Percentiles rank a stretch among this genome's conserved stretches.
Evolutionary conservation across 2,888 invertebrate species (phyloP).

Genomic region (Lordiphosa andalusiaca): DNA sequence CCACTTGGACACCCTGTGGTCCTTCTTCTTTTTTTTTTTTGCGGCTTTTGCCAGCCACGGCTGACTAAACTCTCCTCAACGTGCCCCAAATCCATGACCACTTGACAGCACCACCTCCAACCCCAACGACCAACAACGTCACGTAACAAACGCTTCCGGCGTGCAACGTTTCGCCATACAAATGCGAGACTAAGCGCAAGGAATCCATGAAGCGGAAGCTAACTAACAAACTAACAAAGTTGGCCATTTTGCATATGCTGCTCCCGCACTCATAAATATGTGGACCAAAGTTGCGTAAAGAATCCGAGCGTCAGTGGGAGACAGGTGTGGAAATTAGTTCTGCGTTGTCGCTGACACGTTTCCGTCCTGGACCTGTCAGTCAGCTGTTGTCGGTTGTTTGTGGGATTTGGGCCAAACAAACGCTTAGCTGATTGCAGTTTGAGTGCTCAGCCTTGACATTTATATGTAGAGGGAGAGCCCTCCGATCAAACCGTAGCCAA

Average conservation of each 20-base stretch:
- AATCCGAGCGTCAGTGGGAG: slow-evolving; percentile 15
- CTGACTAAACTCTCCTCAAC: slow-evolving; percentile 38
- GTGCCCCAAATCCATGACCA: slow-evolving; percentile 63
- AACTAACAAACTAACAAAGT: slow-evolving; percentile 67
- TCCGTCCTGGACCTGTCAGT: slow-evolving; percentile 12
- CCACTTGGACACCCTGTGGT: background rate
- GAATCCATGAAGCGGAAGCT: slow-evolving; percentile 37
- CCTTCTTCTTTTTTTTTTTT: slow-evolving; percentile 22
- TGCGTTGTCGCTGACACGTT: slow-evolving; percentile 15
- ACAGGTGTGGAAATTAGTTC: slow-evolving; percentile 67
- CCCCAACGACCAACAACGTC: no score
- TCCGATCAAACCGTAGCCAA: slow-evolving; percentile 17
- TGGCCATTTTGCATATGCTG: slow-evolving; percentile 34
- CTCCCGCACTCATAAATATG: slow-evolving; percentile 23
- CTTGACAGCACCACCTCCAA: slow-evolving; percentile 45
- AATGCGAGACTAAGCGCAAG: background rate
- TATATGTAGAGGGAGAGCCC: slow-evolving; percentile 17
- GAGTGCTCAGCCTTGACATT: slow-evolving; percentile 64
- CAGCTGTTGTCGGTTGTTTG: slow-evolving; percentile 15
- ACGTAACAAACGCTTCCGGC: slow-evolving; percentile 62
- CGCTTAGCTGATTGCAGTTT: slow-evolving; percentile 60
- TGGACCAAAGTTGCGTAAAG: slow-evolving; percentile 34
- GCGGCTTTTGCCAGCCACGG: slow-evolving; percentile 14
- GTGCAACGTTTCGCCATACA: slow-evolving; percentile 22
- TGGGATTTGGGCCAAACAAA: slow-evolving; percentile 54